Conservation (phyloP, 2,888 invertebrate species). For the Drosophila kuntzei region DNA sequence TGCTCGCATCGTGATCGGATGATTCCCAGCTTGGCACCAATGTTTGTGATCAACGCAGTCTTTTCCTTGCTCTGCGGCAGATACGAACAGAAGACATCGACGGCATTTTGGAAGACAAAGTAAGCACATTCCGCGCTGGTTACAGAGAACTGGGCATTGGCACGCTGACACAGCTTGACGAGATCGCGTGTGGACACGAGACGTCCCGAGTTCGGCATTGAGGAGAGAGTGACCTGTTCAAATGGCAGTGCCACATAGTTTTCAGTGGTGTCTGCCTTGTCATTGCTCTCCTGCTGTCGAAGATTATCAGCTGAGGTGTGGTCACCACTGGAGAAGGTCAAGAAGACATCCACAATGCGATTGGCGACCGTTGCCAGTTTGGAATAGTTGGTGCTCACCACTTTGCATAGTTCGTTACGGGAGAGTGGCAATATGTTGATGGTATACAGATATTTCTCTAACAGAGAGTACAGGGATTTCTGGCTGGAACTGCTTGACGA, state of each 20-base stretch:
- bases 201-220: constrained; percentile 86
- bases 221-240: constrained; percentile 72
- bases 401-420: constrained; percentile 90
- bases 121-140: constrained; percentile 87
- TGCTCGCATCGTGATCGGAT: constrained; percentile 93
- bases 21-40: constrained; percentile 93
- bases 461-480: constrained; percentile 88
- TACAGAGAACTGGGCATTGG: constrained; percentile 90
- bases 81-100: constrained; percentile 96
- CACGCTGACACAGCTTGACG: constrained; percentile 95
- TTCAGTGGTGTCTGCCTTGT: constrained; percentile 77
- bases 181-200: constrained; percentile 94
- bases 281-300: constrained; percentile 85
- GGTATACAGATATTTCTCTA: constrained; percentile 93
- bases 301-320: constrained; percentile 86
- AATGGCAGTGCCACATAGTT: constrained; percentile 80
- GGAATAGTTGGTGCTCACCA: constrained; percentile 90
- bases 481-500: constrained; percentile 81
- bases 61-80: constrained; percentile 89
- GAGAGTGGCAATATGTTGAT: constrained; percentile 93
- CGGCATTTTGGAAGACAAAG: constrained; percentile 91
- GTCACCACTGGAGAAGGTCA: constrained; percentile 91
- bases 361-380: constrained; percentile 90
- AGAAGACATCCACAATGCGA: constrained; percentile 93
- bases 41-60: constrained; percentile 89